phyloP scores from a whole-genome alignment of 2,113 vertebrate species.

The Dipodomys ordii region DNA sequence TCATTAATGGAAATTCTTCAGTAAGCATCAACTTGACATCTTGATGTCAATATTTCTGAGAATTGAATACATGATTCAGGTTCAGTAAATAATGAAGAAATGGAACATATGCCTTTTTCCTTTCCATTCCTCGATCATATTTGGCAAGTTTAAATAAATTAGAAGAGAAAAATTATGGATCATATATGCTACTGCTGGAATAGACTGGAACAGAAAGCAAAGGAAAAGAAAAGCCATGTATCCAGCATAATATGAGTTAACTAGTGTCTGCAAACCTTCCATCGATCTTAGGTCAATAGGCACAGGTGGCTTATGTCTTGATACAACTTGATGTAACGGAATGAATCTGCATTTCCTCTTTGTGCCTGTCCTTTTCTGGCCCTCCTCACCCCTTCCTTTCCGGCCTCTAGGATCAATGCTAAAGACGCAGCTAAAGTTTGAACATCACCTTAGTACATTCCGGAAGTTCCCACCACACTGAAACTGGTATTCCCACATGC shows the following conservation, averaged over 20 bases:
- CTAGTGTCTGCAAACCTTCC: not conserved
- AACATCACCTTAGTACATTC: no score
- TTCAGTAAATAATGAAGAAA: not conserved
- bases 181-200: no score
- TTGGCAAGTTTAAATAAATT: not conserved
- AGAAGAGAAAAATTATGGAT: not conserved
- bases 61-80: no score
- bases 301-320: not conserved
- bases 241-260: not conserved
- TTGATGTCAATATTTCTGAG: not conserved
- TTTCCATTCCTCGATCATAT: not conserved
- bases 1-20: not conserved
- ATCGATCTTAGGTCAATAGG: not conserved
- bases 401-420: not conserved
- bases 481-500: not conserved
- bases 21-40: not conserved
- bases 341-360: not conserved
- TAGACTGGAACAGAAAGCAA: not conserved
- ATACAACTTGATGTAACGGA: no score
- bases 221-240: not conserved
- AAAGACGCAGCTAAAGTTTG: not conserved
- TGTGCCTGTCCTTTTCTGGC: rapidly evolving
- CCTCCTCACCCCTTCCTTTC: rapidly evolving
- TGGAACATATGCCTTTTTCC: not conserved
- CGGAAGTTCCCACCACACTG: not conserved